A percentile compares a stretch with the other conserved stretches of the same genome.
Conservation (phyloP, 2,113 vertebrate genomes). For the Vidua macroura region DNA sequence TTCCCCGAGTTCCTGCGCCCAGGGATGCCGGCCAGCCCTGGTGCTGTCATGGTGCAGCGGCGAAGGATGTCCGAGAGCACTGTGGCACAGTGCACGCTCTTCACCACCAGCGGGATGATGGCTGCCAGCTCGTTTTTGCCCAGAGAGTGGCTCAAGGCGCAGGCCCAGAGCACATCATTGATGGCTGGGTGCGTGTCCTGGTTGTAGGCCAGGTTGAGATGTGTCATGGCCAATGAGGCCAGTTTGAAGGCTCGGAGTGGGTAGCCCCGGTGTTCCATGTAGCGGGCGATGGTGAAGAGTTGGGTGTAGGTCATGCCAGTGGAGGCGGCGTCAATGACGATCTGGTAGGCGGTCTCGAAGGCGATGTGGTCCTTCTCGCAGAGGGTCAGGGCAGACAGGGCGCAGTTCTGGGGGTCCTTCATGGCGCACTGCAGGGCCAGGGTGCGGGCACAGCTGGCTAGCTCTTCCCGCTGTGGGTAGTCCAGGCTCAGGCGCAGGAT, state of each 20-base stretch:
- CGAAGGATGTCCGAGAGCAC: slow-evolving; percentile 97
- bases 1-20: slow-evolving; percentile 96
- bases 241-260: slow-evolving; percentile 95
- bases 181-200: slow-evolving; percentile 98
- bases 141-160: slow-evolving; percentile 95
- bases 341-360: slow-evolving; percentile 98
- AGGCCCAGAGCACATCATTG: slow-evolving; percentile 98
- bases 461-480: slow-evolving; percentile 94
- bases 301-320: slow-evolving; percentile 97
- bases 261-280: slow-evolving; percentile 98
- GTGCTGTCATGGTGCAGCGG: slow-evolving; percentile 95
- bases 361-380: slow-evolving; percentile 99
- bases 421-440: slow-evolving; percentile 96
- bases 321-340: slow-evolving; percentile 92
- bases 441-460: slow-evolving; percentile 93
- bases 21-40: slow-evolving; percentile 92
- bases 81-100: slow-evolving; percentile 95
- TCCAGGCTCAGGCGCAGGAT: slow-evolving; percentile 94
- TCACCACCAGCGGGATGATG: slow-evolving; percentile 96
- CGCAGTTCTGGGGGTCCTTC: slow-evolving; percentile 99
- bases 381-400: slow-evolving; percentile 92
- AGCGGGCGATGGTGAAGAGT: slow-evolving; percentile 96
- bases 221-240: slow-evolving; percentile 94
- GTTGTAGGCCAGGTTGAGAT: slow-evolving; percentile 98
- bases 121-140: slow-evolving; percentile 98